Evolutionary conservation across 2,888 invertebrate species (phyloP).

Genomic region (Orthonevra nobilis): DNA sequence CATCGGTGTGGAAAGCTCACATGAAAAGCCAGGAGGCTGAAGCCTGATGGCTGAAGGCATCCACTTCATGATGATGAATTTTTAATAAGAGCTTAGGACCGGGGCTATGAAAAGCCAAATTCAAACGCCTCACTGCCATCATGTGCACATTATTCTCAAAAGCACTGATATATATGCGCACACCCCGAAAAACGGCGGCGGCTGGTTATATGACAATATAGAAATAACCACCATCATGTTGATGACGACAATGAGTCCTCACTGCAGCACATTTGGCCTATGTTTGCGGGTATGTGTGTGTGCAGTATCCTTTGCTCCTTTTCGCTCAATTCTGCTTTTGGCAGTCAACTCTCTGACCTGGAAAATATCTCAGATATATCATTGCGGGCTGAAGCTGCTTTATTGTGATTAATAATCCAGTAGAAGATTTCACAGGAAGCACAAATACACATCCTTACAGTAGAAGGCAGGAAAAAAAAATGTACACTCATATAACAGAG

Average conservation of each 20-base stretch:
- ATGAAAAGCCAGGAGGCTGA: background rate
- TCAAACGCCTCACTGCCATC: conserved; percentile 45
- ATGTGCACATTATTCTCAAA: conserved; percentile 43
- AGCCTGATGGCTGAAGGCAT: conserved; percentile 16
- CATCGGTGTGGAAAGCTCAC: background rate
- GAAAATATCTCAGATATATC: conserved; percentile 62
- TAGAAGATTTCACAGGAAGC: conserved; percentile 41
- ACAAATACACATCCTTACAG: conserved; percentile 20
- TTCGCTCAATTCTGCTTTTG: conserved; percentile 44
- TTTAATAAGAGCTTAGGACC: conserved; percentile 42
- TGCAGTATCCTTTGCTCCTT: conserved; percentile 14
- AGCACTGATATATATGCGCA: background rate
- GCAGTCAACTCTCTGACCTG: conserved; percentile 55
- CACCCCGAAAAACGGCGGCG: background rate
- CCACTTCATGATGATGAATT: conserved; percentile 34
- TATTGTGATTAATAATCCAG: conserved; percentile 68
- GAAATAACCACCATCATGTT: background rate
- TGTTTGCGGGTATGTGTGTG: background rate
- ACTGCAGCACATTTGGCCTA: conserved; percentile 12
- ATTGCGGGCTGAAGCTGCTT: conserved; percentile 62
- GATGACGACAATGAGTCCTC: conserved; percentile 32
- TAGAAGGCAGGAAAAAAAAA: background rate
- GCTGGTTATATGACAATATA: background rate
- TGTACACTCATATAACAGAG: no score
- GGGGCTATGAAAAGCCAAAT: conserved; percentile 46